Percentiles rank a stretch among this genome's conserved stretches.
These are phyloP conservation scores for Scylla paramamosain DNA, from an alignment of 1,140 invertebrate genomes.

Conservation along the genomic window DNA sequence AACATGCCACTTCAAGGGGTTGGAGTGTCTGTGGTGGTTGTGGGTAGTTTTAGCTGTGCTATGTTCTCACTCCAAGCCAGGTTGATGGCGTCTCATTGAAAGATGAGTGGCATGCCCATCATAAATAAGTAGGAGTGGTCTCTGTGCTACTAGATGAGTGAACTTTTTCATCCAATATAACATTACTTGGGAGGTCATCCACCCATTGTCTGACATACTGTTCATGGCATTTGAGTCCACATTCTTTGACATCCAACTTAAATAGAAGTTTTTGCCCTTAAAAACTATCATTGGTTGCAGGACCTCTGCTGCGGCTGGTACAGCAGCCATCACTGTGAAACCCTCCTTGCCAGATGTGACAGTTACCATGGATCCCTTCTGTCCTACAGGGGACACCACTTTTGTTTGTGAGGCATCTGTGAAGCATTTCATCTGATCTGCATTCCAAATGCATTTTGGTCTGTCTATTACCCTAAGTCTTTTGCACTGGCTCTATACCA, in stretches of 20 bases:
- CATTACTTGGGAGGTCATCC: conserved; percentile 22
- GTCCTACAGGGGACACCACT: not conserved
- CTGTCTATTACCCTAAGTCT: not conserved
- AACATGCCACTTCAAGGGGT: no score
- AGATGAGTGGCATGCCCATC: conserved; percentile 34
- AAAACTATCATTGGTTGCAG: not conserved
- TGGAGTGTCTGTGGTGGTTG: no score
- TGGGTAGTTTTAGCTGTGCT: not conserved
- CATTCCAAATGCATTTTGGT: conserved; percentile 28
- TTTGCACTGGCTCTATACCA: not conserved
- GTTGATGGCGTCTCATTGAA: not conserved
- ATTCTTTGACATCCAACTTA: conserved; percentile 5
- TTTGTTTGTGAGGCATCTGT: conserved; percentile 12
- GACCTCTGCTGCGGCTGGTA: not conserved
- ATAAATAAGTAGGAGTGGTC: not conserved
- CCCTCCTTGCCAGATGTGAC: not conserved
- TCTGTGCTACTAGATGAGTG: not conserved
- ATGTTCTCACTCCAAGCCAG: not conserved
- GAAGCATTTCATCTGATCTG: not conserved
- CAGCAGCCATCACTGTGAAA: conserved; percentile 6
- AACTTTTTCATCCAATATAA: not conserved
- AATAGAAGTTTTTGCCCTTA: not conserved
- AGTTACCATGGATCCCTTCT: not conserved
- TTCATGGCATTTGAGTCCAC: conserved; percentile 10
- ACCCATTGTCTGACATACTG: not conserved